phyloP scores from a whole-genome alignment of 2,113 vertebrate species.

The Malaclemys terrapin region DNA sequence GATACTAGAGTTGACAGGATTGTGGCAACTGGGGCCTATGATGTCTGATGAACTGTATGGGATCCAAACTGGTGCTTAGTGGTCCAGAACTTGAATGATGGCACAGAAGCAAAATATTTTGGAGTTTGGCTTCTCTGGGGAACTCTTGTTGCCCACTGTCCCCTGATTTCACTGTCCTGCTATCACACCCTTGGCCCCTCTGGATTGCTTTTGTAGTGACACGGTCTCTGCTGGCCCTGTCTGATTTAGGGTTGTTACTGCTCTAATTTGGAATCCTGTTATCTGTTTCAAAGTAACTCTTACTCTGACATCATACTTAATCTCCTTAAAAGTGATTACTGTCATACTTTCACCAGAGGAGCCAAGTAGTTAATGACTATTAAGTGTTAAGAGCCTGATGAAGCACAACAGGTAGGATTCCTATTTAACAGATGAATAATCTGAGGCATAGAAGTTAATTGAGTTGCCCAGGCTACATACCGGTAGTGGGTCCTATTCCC shows the following conservation, averaged over 20 bases:
- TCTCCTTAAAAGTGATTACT: background rate
- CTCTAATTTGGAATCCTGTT: background rate
- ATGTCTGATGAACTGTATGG: background rate
- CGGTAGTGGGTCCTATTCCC: too few relatives aligned
- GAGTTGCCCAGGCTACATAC: background rate
- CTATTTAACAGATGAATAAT: background rate
- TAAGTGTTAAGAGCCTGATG: background rate
- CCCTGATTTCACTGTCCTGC: background rate
- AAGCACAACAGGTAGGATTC: background rate
- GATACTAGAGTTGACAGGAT: background rate
- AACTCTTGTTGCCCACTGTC: background rate
- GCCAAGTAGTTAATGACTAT: background rate
- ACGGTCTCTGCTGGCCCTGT: rapidly evolving
- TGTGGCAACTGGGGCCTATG: background rate
- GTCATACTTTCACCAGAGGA: background rate
- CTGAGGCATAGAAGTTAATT: background rate
- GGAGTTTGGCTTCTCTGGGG: background rate
- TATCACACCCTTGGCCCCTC: background rate
- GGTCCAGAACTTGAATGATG: background rate
- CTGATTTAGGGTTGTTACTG: too few relatives aligned
- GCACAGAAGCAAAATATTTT: background rate
- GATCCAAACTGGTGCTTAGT: background rate
- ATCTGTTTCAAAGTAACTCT: background rate
- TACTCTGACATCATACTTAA: background rate
- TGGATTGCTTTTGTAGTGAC: background rate